Evolutionary conservation across 2,888 invertebrate species (phyloP).

Genomic region (Agonopterix heracliana): DNA sequence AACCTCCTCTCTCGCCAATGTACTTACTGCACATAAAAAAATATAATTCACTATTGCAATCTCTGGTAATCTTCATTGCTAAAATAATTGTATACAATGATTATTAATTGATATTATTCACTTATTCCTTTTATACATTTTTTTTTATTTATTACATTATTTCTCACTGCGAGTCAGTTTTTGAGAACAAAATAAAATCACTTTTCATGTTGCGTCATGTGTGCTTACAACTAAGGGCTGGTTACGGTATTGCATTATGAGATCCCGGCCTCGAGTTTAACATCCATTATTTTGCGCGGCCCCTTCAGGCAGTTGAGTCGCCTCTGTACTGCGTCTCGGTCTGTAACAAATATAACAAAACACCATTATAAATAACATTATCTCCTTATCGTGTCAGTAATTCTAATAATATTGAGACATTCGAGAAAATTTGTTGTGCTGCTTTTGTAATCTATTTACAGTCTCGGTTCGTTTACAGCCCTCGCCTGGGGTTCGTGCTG

Average conservation of each 20-base stretch:
- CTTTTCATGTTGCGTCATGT: conserved; percentile 61
- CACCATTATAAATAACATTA: background rate
- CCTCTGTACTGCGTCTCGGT: conserved; percentile 97
- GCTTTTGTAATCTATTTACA: too few relatives aligned
- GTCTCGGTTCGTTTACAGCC: too few relatives aligned
- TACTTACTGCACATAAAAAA: conserved; percentile 57
- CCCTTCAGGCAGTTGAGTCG: conserved; percentile 80
- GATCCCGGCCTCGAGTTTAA: conserved; percentile 69
- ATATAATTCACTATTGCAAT: conserved; percentile 70
- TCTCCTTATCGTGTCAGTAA: background rate
- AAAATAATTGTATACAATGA: conserved; percentile 47
- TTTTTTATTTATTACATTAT: conserved; percentile 44
- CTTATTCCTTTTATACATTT: conserved; percentile 63
- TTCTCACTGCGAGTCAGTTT: conserved; percentile 48
- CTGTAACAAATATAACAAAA: conserved; percentile 66
- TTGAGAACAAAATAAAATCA: conserved; percentile 73
- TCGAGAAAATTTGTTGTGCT: too few relatives aligned
- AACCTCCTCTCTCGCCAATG: conserved; percentile 3
- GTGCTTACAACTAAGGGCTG: conserved; percentile 46
- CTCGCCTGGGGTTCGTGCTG: too few relatives aligned
- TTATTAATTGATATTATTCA: conserved; percentile 53
- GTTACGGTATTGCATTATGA: conserved; percentile 61
- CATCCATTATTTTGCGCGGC: conserved; percentile 69
- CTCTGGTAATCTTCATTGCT: conserved; percentile 57
- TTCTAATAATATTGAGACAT: background rate